Evolutionary conservation across 2,797 vertebrate genomes (phyloP).

Genomic region (Notoglanidium macrostoma): DNA sequence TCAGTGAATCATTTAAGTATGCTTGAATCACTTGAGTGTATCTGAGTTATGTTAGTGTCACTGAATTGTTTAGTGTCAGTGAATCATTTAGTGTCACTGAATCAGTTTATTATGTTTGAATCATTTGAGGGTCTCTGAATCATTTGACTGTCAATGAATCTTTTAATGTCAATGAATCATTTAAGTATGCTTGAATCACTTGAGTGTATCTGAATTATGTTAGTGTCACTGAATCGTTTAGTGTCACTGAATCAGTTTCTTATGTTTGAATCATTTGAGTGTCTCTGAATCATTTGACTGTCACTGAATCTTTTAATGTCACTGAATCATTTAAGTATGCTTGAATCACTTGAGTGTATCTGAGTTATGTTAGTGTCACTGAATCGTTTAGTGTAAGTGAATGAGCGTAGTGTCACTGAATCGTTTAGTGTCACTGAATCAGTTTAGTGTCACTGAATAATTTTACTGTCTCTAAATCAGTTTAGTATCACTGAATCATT

Average conservation of each 20-base stretch:
- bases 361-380: too few species aligned
- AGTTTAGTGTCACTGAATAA: too few species aligned
- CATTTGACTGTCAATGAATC: neutral
- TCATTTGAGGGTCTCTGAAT: neutral
- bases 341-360: too few species aligned
- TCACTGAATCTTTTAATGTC: too few species aligned
- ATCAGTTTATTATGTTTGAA: neutral
- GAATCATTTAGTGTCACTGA: neutral
- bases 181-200: neutral
- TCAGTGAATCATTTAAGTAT: neutral
- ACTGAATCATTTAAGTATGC: too few species aligned
- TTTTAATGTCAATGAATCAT: neutral
- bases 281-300: too few species aligned
- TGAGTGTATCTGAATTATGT: neutral
- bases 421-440: too few species aligned
- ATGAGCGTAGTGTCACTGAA: too few species aligned
- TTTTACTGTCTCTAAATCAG: neutral
- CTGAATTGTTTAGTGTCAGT: neutral
- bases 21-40: neutral
- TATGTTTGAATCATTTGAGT: neutral
- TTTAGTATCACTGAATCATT: neutral
- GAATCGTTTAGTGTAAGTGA: too few species aligned
- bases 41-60: neutral
- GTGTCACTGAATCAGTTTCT: neutral
- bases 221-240: neutral